phyloP scores from a whole-genome alignment of 2,113 vertebrate genomes.

The Athene noctua region DNA sequence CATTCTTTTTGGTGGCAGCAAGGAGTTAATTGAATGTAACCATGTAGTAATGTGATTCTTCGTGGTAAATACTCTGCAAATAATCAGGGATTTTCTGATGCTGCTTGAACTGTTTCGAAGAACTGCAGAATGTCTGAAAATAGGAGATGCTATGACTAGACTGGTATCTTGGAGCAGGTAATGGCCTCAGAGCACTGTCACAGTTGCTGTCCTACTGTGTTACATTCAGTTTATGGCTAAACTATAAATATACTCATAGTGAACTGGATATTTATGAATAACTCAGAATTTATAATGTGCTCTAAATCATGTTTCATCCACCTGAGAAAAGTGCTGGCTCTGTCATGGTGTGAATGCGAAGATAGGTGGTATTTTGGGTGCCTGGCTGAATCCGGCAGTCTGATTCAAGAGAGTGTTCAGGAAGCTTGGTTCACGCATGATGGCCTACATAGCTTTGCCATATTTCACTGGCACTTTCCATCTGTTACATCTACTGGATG shows the following conservation, averaged over 20 bases:
- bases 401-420: not conserved
- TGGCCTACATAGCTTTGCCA: not conserved
- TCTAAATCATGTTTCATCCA: not conserved
- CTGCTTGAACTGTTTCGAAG: not conserved
- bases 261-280: not conserved
- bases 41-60: not conserved
- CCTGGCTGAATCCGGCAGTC: not conserved
- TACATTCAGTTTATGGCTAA: not conserved
- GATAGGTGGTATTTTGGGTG: not conserved
- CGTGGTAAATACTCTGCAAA: not conserved
- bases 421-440: not conserved
- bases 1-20: not conserved
- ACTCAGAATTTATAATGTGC: not conserved
- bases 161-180: not conserved
- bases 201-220: not conserved
- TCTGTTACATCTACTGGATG: conserved; percentile 37
- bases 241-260: not conserved
- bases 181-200: not conserved
- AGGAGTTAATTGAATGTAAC: not conserved
- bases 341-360: not conserved
- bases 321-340: not conserved
- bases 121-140: not conserved
- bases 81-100: not conserved
- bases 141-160: not conserved
- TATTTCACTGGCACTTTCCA: conserved; percentile 22